Base-by-base conservation (phyloP, 2,113 vertebrate species). In the Hypanus sabinus region DNA sequence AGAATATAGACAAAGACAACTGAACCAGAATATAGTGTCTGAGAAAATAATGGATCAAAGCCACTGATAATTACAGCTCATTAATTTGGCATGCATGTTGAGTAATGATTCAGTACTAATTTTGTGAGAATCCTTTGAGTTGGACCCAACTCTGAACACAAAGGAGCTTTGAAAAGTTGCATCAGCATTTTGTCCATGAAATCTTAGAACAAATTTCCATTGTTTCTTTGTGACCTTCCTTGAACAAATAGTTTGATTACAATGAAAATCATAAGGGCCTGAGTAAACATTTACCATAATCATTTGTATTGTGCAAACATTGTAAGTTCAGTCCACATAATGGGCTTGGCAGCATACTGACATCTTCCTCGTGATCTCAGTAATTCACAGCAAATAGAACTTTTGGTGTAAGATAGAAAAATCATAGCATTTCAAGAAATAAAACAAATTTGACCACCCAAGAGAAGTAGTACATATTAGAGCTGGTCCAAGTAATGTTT, bases 1-100 rank as follows among this genome's bases (percentile, higher is more conserved):
- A 88, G 57, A 62, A 62, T 33, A 88, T 33, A 88, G 10, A 12
- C 55, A 7, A 11, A 57, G 20, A 83, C 80, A 24, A 46, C 80
- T 83, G 38, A 60, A 62, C 55, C 30, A 57, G 83, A 62, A 62
- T 62, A n/a, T 5, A 88, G 30, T 55, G 30, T 30, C 30, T 62
- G 27, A 24, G 60, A 62, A 62, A 88, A 5, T 62, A 62, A 88
- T 27, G 27, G 12, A 87, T 27, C 6, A 4, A 12, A 24, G 8
- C 57, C 57, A 88, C 83, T 57, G 30, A 14, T 87, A 87, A 55
- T 24, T 27, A n/a, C 83, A 62, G 24, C 4, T 87, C 55, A 11
- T 11, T 87, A 87, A 62, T 88, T 88, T 88, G 60, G 12, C 27
- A 88, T n/a, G 83, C 57, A 88, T 88, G 5, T 62, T 88, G 83